Evolutionary conservation across 2,888 invertebrate species (phyloP).

Genomic region (Junonia oenone): DNA sequence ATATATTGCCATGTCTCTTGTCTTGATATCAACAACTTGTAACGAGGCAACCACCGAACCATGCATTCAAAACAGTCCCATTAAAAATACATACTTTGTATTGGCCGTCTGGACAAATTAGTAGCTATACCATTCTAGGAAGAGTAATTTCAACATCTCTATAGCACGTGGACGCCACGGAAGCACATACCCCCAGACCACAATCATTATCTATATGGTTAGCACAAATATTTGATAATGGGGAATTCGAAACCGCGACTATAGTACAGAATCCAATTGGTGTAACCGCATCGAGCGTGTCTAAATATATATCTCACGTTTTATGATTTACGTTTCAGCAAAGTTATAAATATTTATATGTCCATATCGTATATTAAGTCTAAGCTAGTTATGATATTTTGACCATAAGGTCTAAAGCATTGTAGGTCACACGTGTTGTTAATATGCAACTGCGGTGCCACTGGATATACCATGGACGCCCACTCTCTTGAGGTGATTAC

Average conservation of each 20-base stretch:
- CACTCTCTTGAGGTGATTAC: slow-evolving; percentile 12
- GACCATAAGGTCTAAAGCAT: slow-evolving; percentile 20
- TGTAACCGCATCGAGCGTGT: neutral
- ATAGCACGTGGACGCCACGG: neutral
- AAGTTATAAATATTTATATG: slow-evolving; percentile 3
- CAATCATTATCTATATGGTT: neutral
- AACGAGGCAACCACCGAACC: no score
- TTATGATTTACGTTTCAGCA: neutral
- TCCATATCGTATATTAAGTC: slow-evolving; percentile 1
- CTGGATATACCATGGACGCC: slow-evolving; percentile 21
- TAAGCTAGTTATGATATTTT: slow-evolving; percentile 16
- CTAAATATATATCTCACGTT: neutral
- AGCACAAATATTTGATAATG: neutral
- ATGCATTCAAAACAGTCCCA: no score
- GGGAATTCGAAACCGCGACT: neutral
- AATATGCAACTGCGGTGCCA: slow-evolving; percentile 25
- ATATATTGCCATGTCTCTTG: no score
- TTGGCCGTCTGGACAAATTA: neutral
- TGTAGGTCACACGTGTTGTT: slow-evolving; percentile 35
- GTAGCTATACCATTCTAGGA: neutral
- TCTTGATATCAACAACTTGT: no score
- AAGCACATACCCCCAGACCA: neutral
- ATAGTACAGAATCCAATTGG: neutral
- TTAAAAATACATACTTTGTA: no score
- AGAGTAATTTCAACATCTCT: neutral